phyloP scores from a whole-genome alignment of 2,113 vertebrate genomes.

The Colius striatus region DNA sequence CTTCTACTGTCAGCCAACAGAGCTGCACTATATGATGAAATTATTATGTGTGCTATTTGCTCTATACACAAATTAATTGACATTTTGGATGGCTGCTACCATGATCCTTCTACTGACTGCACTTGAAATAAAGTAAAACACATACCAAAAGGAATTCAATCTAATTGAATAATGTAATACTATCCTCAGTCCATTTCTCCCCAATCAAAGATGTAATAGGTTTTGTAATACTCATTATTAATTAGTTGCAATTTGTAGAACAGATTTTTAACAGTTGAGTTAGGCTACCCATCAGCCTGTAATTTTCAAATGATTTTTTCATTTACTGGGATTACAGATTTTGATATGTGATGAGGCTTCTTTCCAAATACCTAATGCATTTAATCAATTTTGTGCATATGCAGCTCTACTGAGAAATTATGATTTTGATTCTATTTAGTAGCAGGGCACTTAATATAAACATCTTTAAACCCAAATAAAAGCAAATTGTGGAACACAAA shows the following conservation, averaged over 20 bases:
- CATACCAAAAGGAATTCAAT: slow-evolving; percentile 22
- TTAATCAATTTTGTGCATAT: background rate
- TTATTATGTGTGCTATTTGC: slow-evolving; percentile 51
- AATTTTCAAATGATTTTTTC: slow-evolving; percentile 42
- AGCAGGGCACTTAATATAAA: background rate
- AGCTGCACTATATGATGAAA: slow-evolving; percentile 49
- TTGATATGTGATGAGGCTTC: background rate
- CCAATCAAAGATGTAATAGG: slow-evolving; percentile 31
- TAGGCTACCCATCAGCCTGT: slow-evolving; percentile 1
- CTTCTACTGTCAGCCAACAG: slow-evolving; percentile 57
- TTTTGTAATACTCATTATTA: slow-evolving; percentile 59
- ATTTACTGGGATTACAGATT: slow-evolving; percentile 37
- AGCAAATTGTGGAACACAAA: background rate
- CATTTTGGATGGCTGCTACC: slow-evolving; percentile 53
- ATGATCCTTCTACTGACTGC: slow-evolving; percentile 52
- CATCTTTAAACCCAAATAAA: background rate
- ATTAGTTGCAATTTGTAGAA: slow-evolving; percentile 35
- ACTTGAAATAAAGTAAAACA: slow-evolving; percentile 59
- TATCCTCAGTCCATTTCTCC: slow-evolving; percentile 44
- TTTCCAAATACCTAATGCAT: background rate
- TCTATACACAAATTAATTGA: slow-evolving; percentile 66
- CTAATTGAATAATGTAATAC: slow-evolving; percentile 55
- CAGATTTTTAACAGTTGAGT: slow-evolving; percentile 45
- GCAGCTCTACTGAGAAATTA: background rate
- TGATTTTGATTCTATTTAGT: background rate